Evolutionary conservation across 2,113 vertebrate genomes (phyloP), one percentile per base, ranked within the genome.

Genomic region (Gallinago paraguaiae): DNA sequence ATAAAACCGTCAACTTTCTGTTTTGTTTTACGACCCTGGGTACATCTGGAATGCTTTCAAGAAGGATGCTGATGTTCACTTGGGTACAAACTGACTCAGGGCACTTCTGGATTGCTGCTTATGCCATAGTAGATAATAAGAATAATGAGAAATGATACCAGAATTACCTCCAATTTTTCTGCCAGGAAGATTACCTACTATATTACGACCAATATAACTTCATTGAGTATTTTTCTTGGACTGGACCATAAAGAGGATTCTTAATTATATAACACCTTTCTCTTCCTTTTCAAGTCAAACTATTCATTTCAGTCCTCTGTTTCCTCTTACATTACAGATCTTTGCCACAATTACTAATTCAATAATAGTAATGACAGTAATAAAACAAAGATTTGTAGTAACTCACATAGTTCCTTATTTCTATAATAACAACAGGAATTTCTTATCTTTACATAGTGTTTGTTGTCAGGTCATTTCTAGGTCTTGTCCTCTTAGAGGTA

Each of bases 31-130:
- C 1, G 80, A 95, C 70, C 86, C 67, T 46, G 33, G 74, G 86
- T 93, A 92, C 85, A 67, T 97, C 80, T 97, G 97, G 97, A 98
- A 98, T 97, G 97, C 94, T 97, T 97, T 98, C 97, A 98, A 96
- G 95, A 91, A 89, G 61, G 92, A 93, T 96, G 88, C 65, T 78
- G 88, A 95, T 93, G 86, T 80, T 95, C 15, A 6, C 65, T 90
- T 91, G 90, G 92, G 91, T 95, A 93, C 82, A 96, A 86, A 92
- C 88, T 88, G 95, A 95, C 81, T 69, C n/a, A 84, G 74, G 78
- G 92, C 86, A 94, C 70, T 94, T 97, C 79, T 96, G 86, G 74
- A 96, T 94, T 86, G 78, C 53, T 94, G 57, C 90, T 94, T 96
- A 72, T 30, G 61, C 5, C 2, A 64, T 33, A 37, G 77, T n/a